Evolutionary conservation across 2,888 invertebrate species (phyloP).

Genomic region (Cerceris rybyensis): DNA sequence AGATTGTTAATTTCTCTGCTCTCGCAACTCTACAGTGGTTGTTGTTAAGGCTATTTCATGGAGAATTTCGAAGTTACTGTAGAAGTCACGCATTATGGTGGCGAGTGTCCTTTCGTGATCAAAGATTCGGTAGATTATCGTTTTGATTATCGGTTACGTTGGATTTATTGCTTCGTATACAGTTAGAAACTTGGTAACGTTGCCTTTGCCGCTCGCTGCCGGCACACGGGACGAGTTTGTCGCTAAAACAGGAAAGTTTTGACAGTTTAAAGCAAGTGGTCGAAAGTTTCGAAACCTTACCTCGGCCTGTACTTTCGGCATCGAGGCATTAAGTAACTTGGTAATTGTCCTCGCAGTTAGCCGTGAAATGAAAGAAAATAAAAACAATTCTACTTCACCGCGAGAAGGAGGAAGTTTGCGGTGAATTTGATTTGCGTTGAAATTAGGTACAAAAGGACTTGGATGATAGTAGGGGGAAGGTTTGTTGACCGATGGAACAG

Average conservation of each 20-base stretch:
- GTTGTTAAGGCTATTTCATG: not conserved
- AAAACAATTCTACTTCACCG: not conserved
- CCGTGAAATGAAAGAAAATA: no score
- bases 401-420: slow-evolving; percentile 18
- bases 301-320: not conserved
- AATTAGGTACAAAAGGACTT: slow-evolving; percentile 29
- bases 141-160: no score
- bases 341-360: no score
- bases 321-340: slow-evolving; percentile 36
- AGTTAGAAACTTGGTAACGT: no score
- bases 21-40: not conserved
- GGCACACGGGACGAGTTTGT: no score
- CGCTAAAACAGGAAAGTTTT: not conserved
- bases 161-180: no score
- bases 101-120: no score
- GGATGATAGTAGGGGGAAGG: slow-evolving; percentile 17
- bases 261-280: not conserved
- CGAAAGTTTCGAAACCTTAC: not conserved
- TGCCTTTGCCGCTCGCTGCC: no score
- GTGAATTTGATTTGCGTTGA: slow-evolving; percentile 29
- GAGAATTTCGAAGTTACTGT: no score
- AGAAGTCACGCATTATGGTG: no score
- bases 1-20: slow-evolving; percentile 20
- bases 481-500: slow-evolving; percentile 58
- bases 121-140: no score